Conservation (phyloP, 2,113 vertebrate species). For the Onychostruthus taczanowskii region DNA sequence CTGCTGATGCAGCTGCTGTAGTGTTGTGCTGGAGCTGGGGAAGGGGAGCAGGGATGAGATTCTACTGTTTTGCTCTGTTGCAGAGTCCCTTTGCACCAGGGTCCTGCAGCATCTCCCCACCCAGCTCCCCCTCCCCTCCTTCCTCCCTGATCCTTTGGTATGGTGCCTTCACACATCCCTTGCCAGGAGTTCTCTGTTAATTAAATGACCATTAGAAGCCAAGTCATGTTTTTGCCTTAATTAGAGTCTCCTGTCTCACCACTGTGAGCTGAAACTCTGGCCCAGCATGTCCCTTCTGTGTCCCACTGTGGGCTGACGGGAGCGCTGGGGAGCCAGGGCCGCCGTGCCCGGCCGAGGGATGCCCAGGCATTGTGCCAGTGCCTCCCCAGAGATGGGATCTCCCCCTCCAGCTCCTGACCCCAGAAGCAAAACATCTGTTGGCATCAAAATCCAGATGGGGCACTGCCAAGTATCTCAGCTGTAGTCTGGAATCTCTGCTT, state of each 20-base stretch:
- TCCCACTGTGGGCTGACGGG: rapidly evolving
- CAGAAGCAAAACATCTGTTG: not conserved
- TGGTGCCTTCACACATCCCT: not conserved
- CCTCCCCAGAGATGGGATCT: not conserved
- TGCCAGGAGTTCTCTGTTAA: not conserved
- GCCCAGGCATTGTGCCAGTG: rapidly evolving
- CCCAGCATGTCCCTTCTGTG: rapidly evolving
- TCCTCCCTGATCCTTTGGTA: not conserved
- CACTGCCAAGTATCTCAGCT: not conserved
- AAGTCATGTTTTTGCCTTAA: conserved; percentile 4
- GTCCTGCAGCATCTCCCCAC: not conserved
- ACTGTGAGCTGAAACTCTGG: not conserved
- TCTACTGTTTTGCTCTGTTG: not conserved
- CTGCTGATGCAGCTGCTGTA: rapidly evolving
- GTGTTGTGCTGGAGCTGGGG: not conserved
- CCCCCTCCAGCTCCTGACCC: not conserved
- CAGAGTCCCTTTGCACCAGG: not conserved
- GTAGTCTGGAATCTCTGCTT: not conserved
- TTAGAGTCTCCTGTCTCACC: not conserved
- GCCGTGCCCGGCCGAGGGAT: rapidly evolving
- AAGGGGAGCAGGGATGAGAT: rapidly evolving
- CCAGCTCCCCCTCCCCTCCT: not conserved
- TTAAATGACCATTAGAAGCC: conserved; percentile 42
- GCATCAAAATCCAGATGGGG: not conserved
- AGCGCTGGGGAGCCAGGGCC: rapidly evolving